Evolutionary conservation across 1,140 invertebrate species (phyloP).

Genomic region (Phenacoccus solenopsis): DNA sequence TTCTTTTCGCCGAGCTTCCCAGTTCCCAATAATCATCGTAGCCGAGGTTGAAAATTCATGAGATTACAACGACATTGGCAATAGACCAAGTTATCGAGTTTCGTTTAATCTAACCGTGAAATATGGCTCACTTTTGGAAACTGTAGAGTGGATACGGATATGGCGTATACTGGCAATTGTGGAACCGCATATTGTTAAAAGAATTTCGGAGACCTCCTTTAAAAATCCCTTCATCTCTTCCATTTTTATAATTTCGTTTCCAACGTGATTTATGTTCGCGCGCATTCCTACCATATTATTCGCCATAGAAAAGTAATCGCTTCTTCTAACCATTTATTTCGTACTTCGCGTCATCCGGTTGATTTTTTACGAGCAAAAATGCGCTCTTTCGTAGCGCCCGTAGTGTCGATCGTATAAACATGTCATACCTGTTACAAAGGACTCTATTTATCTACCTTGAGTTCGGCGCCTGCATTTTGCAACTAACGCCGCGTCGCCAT

Average conservation of each 20-base stretch:
- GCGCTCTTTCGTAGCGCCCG: too few species aligned
- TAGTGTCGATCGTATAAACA: too few species aligned
- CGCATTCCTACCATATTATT: not conserved
- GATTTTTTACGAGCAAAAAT: too few species aligned
- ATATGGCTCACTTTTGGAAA: not conserved
- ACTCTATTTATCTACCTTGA: too few species aligned
- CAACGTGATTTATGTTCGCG: not conserved
- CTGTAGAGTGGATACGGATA: not conserved
- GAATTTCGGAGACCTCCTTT: not conserved
- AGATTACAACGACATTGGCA: not conserved
- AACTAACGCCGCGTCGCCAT: too few species aligned
- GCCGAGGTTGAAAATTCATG: not conserved
- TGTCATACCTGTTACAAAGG: too few species aligned
- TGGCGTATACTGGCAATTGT: not conserved
- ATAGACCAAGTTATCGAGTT: not conserved
- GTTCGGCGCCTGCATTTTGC: too few species aligned
- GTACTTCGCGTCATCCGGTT: not conserved
- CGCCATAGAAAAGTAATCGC: not conserved
- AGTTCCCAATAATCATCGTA: too few species aligned
- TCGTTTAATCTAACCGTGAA: not conserved
- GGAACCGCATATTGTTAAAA: not conserved
- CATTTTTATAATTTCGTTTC: not conserved
- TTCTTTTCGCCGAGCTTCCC: too few species aligned
- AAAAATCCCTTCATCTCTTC: not conserved
- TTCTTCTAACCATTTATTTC: not conserved